phyloP scores from a whole-genome alignment of 2,113 vertebrate species.

The Egretta garzetta region DNA sequence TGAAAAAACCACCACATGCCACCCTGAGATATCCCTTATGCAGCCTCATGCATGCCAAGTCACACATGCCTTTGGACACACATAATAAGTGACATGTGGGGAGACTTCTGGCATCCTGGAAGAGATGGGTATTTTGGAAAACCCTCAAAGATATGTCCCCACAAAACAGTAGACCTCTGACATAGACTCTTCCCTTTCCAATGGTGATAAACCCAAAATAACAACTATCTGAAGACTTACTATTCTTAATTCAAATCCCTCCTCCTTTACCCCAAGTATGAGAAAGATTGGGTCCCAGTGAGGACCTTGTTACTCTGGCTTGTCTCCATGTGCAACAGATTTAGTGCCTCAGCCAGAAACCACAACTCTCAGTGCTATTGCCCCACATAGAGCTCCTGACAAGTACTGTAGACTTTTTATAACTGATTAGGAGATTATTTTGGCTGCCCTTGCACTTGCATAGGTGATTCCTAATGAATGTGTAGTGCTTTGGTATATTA shows the following conservation, averaged over 20 bases:
- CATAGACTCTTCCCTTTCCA: not conserved
- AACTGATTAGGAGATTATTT: constrained; percentile 71
- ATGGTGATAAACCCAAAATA: not conserved
- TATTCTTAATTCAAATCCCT: not conserved
- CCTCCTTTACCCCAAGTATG: not conserved
- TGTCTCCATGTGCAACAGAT: constrained; percentile 50
- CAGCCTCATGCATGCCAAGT: not conserved
- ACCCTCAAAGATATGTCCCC: not conserved
- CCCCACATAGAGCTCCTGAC: constrained; percentile 49
- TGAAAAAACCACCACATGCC: not conserved
- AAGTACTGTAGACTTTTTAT: constrained; percentile 40
- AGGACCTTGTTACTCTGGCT: constrained; percentile 32
- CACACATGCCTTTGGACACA: not conserved
- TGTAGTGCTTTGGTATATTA: not conserved
- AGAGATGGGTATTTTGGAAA: not conserved
- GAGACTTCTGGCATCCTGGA: not conserved
- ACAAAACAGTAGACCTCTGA: not conserved
- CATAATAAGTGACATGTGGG: not conserved
- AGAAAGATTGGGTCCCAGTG: not conserved
- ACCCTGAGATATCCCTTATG: not conserved
- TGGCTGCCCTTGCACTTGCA: constrained; percentile 44
- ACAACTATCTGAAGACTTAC: not conserved
- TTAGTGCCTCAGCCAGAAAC: constrained; percentile 60
- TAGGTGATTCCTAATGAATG: constrained; percentile 60
- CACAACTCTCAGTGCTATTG: constrained; percentile 56